Base-by-base conservation (phyloP, 1,140 invertebrate genomes). In the Camponotus vicinus region DNA sequence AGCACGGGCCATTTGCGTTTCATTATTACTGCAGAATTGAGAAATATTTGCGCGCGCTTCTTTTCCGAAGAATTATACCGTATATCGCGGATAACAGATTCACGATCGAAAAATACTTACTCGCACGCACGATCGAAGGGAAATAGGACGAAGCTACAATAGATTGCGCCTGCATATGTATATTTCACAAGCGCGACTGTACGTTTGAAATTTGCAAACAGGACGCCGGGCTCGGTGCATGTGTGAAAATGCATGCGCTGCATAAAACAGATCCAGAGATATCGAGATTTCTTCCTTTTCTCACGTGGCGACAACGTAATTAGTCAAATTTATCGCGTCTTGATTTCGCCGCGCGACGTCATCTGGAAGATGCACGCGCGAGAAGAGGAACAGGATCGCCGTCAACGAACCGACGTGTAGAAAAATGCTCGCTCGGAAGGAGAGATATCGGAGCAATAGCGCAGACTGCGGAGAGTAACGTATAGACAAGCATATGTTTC, bases 261-360 rank as follows among this genome's bases (percentile, higher is more conserved):
- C n/a, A 11, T 64, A 64, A 34, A 66, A 45, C 27, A 8, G 18
- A 15, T 4, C 3, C 71, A 66, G 76, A 78, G 32, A 52, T 45
- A 34, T 78, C 42, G 32, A 45, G 52, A 11, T 18, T 3, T 52
- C 49, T 52, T 52, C 5, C 49, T 52, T 52, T 52, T 52, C 42
- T 13, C 77, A 13, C 49, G 21, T 34, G n/a, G 27, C 15, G n/a
- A 49, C 61, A 32, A 79, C 15, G 42, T 55, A 69, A 79, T 79
- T 80, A 70, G 64, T 80, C 45, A 70, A 70, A 52, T 69, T 80
- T 55, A 69, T 55, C 15, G 45, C 63, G 40, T n/a, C 9, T 55
- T 13, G n/a, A 57, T 73, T 40, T 6, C 11, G 15, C 9, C 7
- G 64, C 45, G 37, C 40, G 9, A 27, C 3, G 37, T n/a, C 42